Conservation (phyloP, 2,113 vertebrate species). For the Aldabrachelys gigantea region DNA sequence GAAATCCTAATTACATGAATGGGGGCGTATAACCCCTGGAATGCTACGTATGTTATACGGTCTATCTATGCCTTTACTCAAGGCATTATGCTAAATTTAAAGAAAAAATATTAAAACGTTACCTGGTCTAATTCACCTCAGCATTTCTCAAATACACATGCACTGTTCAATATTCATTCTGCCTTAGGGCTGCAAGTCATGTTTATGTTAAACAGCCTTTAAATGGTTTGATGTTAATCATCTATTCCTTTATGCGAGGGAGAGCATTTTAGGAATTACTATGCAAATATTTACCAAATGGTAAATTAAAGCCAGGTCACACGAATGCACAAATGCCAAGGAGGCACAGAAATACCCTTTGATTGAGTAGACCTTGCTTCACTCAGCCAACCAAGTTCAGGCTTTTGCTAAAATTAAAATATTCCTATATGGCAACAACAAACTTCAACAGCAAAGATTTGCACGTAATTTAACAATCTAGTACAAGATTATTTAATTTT, state of each 20-base stretch:
- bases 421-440: neutral
- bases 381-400: neutral
- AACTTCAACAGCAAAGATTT: neutral
- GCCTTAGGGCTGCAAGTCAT: conserved; percentile 70
- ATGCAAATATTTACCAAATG: conserved; percentile 75
- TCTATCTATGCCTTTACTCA: neutral
- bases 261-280: conserved; percentile 67
- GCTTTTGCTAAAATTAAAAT: neutral
- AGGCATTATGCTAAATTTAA: neutral
- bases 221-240: neutral
- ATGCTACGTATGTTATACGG: neutral
- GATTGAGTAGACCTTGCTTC: neutral
- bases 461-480: neutral
- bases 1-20: neutral
- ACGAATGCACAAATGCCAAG: conserved; percentile 36
- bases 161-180: neutral
- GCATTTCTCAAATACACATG: neutral
- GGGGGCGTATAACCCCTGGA: neutral
- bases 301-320: conserved; percentile 70
- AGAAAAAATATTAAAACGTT: neutral
- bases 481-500: neutral
- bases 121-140: conserved; percentile 13
- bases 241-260: conserved; percentile 64
- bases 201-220: conserved; percentile 27
- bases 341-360: conserved; percentile 31